Base-by-base conservation (phyloP, 1,140 invertebrate species). In the Drosophila pallidifrons region DNA sequence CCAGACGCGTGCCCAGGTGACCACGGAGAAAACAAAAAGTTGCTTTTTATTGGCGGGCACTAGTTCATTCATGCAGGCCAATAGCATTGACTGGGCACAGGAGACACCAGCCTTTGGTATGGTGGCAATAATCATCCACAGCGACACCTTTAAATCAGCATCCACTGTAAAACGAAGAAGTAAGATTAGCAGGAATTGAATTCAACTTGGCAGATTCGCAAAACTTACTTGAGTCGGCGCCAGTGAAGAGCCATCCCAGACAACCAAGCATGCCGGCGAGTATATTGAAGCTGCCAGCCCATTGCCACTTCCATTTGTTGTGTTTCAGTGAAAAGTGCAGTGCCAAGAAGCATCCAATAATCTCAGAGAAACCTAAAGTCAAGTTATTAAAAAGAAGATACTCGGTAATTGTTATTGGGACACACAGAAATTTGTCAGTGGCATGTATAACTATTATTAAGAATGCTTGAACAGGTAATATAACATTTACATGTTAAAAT, bases 41-140 rank as follows among this genome's bases (percentile, higher is more conserved):
- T 78, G 75, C 61, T 91, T 91, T 38, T 92, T 92, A 49, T 91
- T 79, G 7, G 77, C 60, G 13, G 91, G 85, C 77, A 92, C 69
- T 30, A 92, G 60, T 15, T 92, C 91, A 16, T 86, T 77, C 82
- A 91, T 91, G 75, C 91, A 92, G 57, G 90, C 91, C 25, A 92
- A 59, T 3, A 92, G 59, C 80, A 92, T 90, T 10, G 91, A 92
- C 57, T 92, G 91, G 20, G 82, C 87, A 67, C 87, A 91, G 13
- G 91, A 92, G 2, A 91, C 88, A 1, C 67, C 85, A 5, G 88
- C 80, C 71, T 92, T 92, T 3, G 90, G 82, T 47, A 92, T 81
- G 7, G 88, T 85, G 28, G 91, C 87, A 25, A 92, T 91, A 13
- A 91, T 87, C 91, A 92, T 92, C 88, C 91, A 92, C 1, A 92